Conservation (phyloP, 2,797 vertebrate genomes). For the Characodon lateralis region DNA sequence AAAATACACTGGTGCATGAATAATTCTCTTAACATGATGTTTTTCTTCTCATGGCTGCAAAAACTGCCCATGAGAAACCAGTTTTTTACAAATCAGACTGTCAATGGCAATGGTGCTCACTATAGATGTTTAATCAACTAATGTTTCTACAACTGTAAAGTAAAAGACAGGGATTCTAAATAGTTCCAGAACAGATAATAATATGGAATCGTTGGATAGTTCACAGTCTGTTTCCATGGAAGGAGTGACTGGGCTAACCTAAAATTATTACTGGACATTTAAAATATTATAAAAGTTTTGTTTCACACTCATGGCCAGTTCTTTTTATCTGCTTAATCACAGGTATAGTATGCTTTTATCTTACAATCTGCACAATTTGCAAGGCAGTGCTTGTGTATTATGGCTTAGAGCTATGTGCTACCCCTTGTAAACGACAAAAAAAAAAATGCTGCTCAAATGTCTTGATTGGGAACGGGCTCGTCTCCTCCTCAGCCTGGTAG, state of each 20-base stretch:
- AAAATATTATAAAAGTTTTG: background rate
- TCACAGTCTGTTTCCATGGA: background rate
- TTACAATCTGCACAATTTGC: background rate
- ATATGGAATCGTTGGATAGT: background rate
- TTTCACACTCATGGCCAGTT: background rate
- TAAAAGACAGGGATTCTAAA: background rate
- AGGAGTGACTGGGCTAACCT: background rate
- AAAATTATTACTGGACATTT: background rate
- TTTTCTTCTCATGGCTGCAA: constrained; percentile 31
- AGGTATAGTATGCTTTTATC: background rate
- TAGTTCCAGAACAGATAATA: too few relatives aligned
- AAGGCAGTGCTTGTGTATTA: too few relatives aligned
- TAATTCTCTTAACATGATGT: constrained; percentile 11
- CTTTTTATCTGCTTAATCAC: background rate
- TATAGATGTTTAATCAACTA: constrained; percentile 28
- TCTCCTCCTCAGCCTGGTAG: background rate
- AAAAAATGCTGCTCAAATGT: background rate
- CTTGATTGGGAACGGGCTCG: background rate
- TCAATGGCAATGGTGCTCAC: constrained; percentile 58
- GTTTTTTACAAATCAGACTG: constrained; percentile 58
- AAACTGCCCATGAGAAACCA: constrained; percentile 52
- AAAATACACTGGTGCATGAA: background rate
- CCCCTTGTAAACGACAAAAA: background rate
- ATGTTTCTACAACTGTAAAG: background rate
- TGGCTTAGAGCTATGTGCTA: background rate